These are phyloP conservation scores for Sorex araneus DNA, from an alignment of 2,113 vertebrate species.

Conservation along the genomic window DNA sequence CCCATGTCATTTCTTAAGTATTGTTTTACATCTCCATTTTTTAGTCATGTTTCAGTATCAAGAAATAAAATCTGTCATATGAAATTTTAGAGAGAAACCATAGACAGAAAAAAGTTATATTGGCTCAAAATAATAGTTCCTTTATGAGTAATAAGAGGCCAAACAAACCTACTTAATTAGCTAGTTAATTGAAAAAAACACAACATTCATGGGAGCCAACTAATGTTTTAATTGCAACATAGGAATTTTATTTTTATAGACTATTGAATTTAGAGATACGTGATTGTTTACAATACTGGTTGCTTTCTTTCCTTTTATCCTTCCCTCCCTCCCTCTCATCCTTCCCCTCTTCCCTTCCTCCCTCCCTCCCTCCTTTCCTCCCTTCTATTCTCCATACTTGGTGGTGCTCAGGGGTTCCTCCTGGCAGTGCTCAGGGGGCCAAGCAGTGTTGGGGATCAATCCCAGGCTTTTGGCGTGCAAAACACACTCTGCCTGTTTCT, in stretches of 20 bases:
- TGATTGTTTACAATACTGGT: not conserved
- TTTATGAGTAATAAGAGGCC: not conserved
- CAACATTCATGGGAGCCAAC: not conserved
- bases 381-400: too few species aligned
- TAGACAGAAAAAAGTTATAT: constrained; percentile 2
- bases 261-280: not conserved
- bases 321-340: too few species aligned
- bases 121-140: not conserved
- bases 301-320: too few species aligned
- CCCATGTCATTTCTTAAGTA: not conserved
- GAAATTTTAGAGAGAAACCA: constrained; percentile 32
- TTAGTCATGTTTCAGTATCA: constrained; percentile 46
- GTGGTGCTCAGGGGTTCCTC: too few species aligned
- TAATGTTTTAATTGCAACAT: not conserved
- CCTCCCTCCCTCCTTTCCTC: too few species aligned
- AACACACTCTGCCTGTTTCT: too few species aligned
- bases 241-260: not conserved
- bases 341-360: too few species aligned
- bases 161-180: not conserved
- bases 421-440: too few species aligned
- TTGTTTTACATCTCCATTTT: constrained; percentile 11
- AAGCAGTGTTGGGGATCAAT: too few species aligned
- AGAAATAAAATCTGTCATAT: not conserved
- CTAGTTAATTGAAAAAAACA: not conserved
- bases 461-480: too few species aligned